These are phyloP conservation scores for Drosophila anceps DNA, from an alignment of 2,888 invertebrate species.

Conservation along the genomic window DNA sequence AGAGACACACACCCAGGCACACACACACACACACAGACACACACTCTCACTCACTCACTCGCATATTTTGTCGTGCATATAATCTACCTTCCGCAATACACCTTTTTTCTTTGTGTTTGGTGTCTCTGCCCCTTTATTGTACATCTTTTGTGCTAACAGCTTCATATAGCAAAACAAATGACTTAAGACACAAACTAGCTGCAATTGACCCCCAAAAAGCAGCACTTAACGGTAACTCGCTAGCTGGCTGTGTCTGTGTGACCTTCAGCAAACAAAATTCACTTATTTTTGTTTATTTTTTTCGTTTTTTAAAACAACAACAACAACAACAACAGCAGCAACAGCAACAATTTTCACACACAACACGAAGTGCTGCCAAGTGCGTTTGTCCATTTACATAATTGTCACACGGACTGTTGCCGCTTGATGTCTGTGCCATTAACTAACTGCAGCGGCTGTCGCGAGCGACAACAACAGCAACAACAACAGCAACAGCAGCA, in stretches of 20 bases:
- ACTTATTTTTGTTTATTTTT: conserved; percentile 49
- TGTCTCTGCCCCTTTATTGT: conserved; percentile 5
- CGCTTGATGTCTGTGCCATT: conserved; percentile 66
- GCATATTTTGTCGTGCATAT: conserved; percentile 1
- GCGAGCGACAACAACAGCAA: conserved; percentile 36
- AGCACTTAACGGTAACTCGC: conserved; percentile 67
- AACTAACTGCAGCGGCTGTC: conserved; percentile 55
- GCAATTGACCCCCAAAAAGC: conserved; percentile 67
- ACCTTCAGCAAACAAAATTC: conserved; percentile 73
- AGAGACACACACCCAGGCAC: too few relatives aligned
- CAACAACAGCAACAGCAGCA: conserved; percentile 42
- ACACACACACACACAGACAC: neutral
- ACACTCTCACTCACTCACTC: neutral
- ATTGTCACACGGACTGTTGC: conserved; percentile 75
- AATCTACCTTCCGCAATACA: conserved; percentile 3
- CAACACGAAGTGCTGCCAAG: conserved; percentile 48
- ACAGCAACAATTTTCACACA: conserved; percentile 31
- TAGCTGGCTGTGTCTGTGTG: conserved; percentile 22
- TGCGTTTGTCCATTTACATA: conserved; percentile 76
- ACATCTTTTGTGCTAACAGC: conserved; percentile 46
- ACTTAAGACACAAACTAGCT: conserved; percentile 75
- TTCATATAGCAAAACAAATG: conserved; percentile 61
- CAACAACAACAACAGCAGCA: conserved; percentile 15
- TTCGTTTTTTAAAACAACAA: neutral
- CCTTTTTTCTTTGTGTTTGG: neutral